Evolutionary conservation across 2,888 invertebrate species (phyloP), one percentile per base, ranked within the genome.

Genomic region (Troglohyphantes excavatus): DNA sequence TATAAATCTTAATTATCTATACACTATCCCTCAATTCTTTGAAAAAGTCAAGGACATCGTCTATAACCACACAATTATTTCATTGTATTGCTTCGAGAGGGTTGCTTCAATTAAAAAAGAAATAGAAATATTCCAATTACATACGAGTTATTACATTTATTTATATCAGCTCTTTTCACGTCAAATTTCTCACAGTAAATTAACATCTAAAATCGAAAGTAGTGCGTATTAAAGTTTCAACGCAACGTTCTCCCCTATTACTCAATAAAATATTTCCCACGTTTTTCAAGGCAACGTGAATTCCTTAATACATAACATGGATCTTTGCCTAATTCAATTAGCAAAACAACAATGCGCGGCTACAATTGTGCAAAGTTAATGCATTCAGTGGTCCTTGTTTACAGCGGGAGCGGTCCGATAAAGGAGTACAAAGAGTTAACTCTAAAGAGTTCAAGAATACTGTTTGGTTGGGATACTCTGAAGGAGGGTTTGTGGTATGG

Each of bases 401-500:
- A 53, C 53, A 53, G 17, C 9, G 53, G 53, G 53, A 53, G 53
- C 13, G 53, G 53, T 53, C n/a, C n/a, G 13, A 53, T n/a, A n/a
- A n/a, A 53, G 53, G 53, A 53, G 53, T 53, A 53, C 53, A 53
- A 53, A n/a, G 53, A 13, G n/a, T 53, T 53, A 17, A 53, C 5
- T 53, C n/a, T 46, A 9, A 9, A 11, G 53, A 53, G 53, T 13
- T 53, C 53, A 53, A 53, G 53, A 17, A 53, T 53, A 5, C 1
- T n/a, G 13, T 53, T 53, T n/a, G n/a, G n/a, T 53, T n/a, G 33
- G 11, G 39, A 21, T 39, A 11, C n/a, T 39, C 9, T 33, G 23
- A 39, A 63, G 33, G 21, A 29, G n/a, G 75, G 21, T 29, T 46
- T 59, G 21, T 13, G 53, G 73, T 21, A 59, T 53, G 73, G 53